phyloP scores from a whole-genome alignment of 92 coral and sea anemone genomes.

The Siderastrea radians region DNA sequence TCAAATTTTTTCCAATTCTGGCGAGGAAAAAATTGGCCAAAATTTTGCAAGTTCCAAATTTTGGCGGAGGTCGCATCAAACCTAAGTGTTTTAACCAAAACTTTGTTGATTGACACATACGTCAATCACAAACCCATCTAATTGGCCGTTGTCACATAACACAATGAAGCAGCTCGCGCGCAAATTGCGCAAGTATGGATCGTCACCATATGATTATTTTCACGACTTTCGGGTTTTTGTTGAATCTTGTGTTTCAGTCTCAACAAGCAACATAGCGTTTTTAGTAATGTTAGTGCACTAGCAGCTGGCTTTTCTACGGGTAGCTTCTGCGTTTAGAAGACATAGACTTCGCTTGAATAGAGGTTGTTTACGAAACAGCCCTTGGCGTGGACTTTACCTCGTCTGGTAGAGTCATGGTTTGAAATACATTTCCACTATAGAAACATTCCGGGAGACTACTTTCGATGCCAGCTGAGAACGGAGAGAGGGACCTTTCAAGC shows the following conservation, averaged over 20 bases:
- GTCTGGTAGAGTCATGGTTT: slow-evolving; percentile 23
- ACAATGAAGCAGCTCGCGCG: neutral
- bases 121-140: too few species aligned
- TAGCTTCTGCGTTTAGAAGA: slow-evolving; percentile 14
- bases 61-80: too few species aligned
- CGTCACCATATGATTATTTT: slow-evolving; percentile 11
- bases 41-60: too few species aligned
- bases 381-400: slow-evolving; percentile 23
- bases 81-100: too few species aligned
- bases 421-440: slow-evolving; percentile 25
- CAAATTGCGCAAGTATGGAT: slow-evolving; percentile 6
- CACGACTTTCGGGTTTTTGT: slow-evolving; percentile 14
- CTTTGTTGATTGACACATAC: too few species aligned
- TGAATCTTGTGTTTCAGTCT: slow-evolving; percentile 30
- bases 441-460: slow-evolving; percentile 25
- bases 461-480: slow-evolving; percentile 25
- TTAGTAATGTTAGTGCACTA: slow-evolving; percentile 27
- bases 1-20: too few species aligned
- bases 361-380: too few species aligned
- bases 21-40: too few species aligned
- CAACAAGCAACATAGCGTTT: slow-evolving; percentile 16
- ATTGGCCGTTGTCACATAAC: neutral
- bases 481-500: slow-evolving; percentile 27
- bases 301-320: slow-evolving; percentile 21
- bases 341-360: slow-evolving; percentile 19